A percentile compares a stretch with the other conserved stretches of the same genome.
Evolutionary conservation across 2,797 vertebrate genomes (phyloP).

Genomic region (Apogon talboti): DNA sequence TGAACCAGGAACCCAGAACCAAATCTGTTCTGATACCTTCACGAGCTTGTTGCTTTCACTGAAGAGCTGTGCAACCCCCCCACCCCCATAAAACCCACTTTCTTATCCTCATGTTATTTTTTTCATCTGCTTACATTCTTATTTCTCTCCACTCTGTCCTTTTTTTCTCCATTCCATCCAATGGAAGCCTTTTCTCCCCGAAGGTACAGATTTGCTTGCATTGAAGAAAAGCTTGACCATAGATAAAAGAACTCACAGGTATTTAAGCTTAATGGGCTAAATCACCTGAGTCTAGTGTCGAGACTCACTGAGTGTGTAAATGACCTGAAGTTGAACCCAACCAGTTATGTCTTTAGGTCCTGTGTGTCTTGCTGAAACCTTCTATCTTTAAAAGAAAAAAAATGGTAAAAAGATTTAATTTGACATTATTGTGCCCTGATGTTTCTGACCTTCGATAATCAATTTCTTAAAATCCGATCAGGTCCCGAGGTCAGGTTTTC

Average conservation of each 20-base stretch:
- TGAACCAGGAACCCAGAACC: conserved; percentile 46
- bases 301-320: conserved; percentile 46
- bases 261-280: conserved; percentile 64
- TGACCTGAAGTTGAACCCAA: conserved; percentile 66
- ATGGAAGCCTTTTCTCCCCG: conserved; percentile 42
- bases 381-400: conserved; percentile 30
- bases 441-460: conserved; percentile 33
- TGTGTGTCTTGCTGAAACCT: conserved; percentile 56
- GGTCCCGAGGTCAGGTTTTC: conserved; percentile 9
- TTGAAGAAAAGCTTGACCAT: conserved; percentile 49
- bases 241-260: conserved; percentile 53
- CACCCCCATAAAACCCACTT: conserved; percentile 1
- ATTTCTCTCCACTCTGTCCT: conserved; percentile 18
- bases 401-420: conserved; percentile 35
- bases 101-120: conserved; percentile 20
- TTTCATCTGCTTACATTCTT: conserved; percentile 7
- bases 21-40: conserved; percentile 44
- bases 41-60: conserved; percentile 50
- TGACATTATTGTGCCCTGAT: conserved; percentile 18
- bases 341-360: conserved; percentile 52
- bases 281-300: conserved; percentile 57
- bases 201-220: conserved; percentile 59
- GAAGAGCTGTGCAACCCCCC: conserved; percentile 49
- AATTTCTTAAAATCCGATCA: conserved; percentile 32
- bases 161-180: conserved; percentile 19